Evolutionary conservation across 2,888 invertebrate species (phyloP).

Genomic region (Epinotia demarniana): DNA sequence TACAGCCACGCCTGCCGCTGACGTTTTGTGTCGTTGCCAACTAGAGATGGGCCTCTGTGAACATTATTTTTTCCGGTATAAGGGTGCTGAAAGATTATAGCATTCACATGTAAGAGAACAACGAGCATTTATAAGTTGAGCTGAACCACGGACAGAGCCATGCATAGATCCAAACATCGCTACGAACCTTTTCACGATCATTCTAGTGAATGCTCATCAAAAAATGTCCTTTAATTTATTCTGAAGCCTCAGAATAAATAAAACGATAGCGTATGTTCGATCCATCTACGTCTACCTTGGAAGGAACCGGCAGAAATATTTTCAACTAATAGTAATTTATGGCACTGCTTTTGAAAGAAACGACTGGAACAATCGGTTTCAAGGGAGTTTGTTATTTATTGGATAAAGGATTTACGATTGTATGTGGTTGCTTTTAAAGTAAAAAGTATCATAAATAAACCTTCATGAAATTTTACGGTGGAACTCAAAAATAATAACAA

Average conservation of each 20-base stretch:
- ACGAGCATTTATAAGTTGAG: no score
- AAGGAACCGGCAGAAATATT: conserved; percentile 6
- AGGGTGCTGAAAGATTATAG: no score
- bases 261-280: conserved; percentile 2
- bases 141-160: no score
- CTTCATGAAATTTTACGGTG: no score
- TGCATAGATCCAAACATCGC: no score
- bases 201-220: no score
- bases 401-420: background rate
- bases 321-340: conserved; percentile 13
- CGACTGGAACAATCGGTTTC: background rate
- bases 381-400: background rate
- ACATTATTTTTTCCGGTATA: background rate
- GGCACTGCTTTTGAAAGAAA: conserved; percentile 9
- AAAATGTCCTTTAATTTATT: background rate
- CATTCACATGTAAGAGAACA: no score
- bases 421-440: background rate
- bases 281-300: background rate
- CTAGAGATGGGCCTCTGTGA: conserved; percentile 20
- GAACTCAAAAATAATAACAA: background rate
- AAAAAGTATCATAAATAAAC: no score
- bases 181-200: no score
- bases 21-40: conserved; percentile 41
- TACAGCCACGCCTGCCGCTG: conserved; percentile 31
- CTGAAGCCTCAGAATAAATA: no score